Evolutionary conservation across 2,113 vertebrate genomes (phyloP).

Genomic region (Oncorhynchus gorbuscha): DNA sequence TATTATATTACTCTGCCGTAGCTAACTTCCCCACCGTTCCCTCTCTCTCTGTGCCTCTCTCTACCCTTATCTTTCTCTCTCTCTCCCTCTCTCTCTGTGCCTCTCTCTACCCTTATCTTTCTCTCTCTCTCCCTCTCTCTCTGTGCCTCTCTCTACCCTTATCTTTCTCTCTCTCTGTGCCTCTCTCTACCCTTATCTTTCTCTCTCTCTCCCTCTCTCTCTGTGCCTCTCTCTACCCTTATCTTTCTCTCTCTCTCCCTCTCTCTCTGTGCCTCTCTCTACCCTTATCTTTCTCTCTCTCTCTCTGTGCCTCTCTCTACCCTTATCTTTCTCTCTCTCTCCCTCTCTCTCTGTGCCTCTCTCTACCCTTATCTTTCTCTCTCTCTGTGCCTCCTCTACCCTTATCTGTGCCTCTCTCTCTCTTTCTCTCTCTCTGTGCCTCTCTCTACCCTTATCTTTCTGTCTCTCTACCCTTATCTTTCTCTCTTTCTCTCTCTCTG

Average conservation of each 20-base stretch:
- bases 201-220: constrained; percentile 21
- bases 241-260: constrained; percentile 17
- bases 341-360: constrained; percentile 17
- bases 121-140: constrained; percentile 21
- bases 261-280: constrained; percentile 21
- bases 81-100: no score
- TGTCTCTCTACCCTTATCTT: no score
- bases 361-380: no score
- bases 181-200: no score
- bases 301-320: constrained; percentile 22
- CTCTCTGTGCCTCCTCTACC: constrained; percentile 21
- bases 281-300: no score
- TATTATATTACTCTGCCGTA: constrained; percentile 46
- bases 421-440: constrained; percentile 17
- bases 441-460: constrained; percentile 32
- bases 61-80: no score
- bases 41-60: not conserved
- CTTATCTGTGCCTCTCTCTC: no score
- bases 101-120: constrained; percentile 28
- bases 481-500: not conserved
- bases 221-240: no score
- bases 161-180: constrained; percentile 18
- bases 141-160: no score
- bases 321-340: constrained; percentile 20
- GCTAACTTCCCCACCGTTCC: constrained; percentile 38